Conservation (phyloP, 2,888 invertebrate species). For the Chrysopilus asiliformis region DNA sequence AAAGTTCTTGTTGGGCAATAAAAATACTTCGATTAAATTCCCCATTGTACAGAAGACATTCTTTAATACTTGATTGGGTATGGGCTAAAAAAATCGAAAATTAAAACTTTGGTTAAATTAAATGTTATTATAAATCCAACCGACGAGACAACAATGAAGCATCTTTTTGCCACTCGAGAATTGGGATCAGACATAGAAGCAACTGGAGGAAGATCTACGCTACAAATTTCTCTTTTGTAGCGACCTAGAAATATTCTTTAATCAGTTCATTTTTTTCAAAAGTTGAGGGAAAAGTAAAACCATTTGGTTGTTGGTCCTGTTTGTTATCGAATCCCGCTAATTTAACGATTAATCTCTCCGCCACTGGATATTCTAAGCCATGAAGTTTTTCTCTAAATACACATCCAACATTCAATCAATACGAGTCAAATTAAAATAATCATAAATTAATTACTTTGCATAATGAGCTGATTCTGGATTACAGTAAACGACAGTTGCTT, state of each 20-base stretch:
- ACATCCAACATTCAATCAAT: neutral
- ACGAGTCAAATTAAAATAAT: neutral
- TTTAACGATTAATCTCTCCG: slow-evolving; percentile 53
- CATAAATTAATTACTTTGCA: slow-evolving; percentile 30
- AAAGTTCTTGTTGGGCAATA: slow-evolving; percentile 78
- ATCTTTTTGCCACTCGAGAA: slow-evolving; percentile 49
- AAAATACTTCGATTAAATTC: slow-evolving; percentile 76
- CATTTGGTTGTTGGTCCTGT: no score
- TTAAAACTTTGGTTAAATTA: slow-evolving; percentile 30
- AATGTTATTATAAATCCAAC: slow-evolving; percentile 17
- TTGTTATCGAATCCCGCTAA: no score
- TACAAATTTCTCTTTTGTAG: slow-evolving; percentile 40
- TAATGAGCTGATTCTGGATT: slow-evolving; percentile 51
- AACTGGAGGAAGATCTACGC: slow-evolving; percentile 54
- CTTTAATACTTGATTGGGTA: slow-evolving; percentile 67
- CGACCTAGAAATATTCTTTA: no score
- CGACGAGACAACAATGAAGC: slow-evolving; percentile 45
- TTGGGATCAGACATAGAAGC: slow-evolving; percentile 53
- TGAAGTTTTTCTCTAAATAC: slow-evolving; percentile 69
- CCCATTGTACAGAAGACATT: slow-evolving; percentile 88
- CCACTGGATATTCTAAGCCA: slow-evolving; percentile 85
- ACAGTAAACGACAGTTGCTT: slow-evolving; percentile 57
- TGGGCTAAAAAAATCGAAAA: slow-evolving; percentile 42
- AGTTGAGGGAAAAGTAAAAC: no score
- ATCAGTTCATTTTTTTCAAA: no score